Evolutionary conservation across 2,113 vertebrate species (phyloP), one percentile per base, ranked within the genome.

Genomic region (Phaethon lepturus): DNA sequence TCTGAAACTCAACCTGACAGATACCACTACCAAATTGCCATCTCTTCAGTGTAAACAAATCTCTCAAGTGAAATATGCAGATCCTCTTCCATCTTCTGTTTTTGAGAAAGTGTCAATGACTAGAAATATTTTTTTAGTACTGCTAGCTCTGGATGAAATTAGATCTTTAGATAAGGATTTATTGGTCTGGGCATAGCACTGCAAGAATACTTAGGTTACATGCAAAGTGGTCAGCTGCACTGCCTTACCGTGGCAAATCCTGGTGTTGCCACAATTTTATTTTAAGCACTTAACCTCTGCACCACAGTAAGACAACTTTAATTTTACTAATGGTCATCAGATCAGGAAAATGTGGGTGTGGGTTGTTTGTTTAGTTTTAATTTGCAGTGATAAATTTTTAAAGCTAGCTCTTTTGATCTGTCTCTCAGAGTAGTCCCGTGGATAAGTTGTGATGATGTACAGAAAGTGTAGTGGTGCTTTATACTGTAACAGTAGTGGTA

Each of bases 361-460:
- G 11, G 5, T 9, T n/a, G 33, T 26, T 66, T 23, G 19, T 42
- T 58, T 50, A 5, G 33, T 78, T 80, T 83, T 60, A 44, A 53
- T 69, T 86, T 74, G 33, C 19, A 64, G 3, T 28, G 10, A 78
- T 44, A 33, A 35, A n/a, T 47, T 58, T 38, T 81, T 45, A 35
- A 66, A 83, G 40, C 11, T 55, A 49, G 15, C 6, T 76, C 28
- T 92, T 60, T 24, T 44, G 7, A 12, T 75, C 33, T 83, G 11
- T 66, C 11, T 86, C 10, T 5, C 3, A 3, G 11, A 22, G 2
- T 49, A 80, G 22, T 73, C 29, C 18, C 4, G 5, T 4, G 1
- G 19, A 9, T 49, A 84, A 83, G 17, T 45, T 73, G 28, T 60
- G 67, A 7, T 45, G 42, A 28, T 40, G 40, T 28, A 55, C 13